These are phyloP conservation scores for Orchestes rusci DNA, from an alignment of 2,888 invertebrate genomes.

Conservation along the genomic window DNA sequence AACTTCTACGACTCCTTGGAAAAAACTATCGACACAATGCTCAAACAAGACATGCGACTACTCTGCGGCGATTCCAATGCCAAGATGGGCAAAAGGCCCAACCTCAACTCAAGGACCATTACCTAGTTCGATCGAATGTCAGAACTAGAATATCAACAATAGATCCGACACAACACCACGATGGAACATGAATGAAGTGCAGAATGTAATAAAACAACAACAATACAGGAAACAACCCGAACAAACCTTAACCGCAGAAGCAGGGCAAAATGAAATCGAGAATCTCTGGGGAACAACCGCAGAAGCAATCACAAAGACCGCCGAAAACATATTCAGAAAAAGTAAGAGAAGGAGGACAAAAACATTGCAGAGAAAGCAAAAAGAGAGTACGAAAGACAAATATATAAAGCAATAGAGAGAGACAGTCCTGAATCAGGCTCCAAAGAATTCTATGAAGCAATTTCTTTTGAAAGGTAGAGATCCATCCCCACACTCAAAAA, in stretches of 20 bases:
- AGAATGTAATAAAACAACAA: neutral
- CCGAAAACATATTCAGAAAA: neutral
- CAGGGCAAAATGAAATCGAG: neutral
- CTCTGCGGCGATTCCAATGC: neutral
- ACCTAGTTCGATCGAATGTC: neutral
- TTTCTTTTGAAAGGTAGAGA: too few species aligned
- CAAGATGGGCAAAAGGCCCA: neutral
- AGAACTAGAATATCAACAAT: neutral
- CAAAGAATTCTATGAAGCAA: too few species aligned
- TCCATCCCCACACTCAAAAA: too few species aligned
- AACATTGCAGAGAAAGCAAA: too few species aligned
- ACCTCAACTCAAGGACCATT: neutral
- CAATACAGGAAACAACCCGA: neutral
- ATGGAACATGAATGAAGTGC: conserved; percentile 7
- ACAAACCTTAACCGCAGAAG: neutral
- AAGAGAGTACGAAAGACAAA: too few species aligned
- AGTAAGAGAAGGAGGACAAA: conserved; percentile 1
- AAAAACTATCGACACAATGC: too few species aligned
- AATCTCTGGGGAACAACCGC: too few species aligned
- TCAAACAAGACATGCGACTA: conserved; percentile 1
- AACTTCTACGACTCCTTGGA: too few species aligned
- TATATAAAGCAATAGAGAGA: too few species aligned
- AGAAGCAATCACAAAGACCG: conserved; percentile 1
- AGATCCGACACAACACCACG: conserved; percentile 1
- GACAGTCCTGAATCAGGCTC: too few species aligned